Percentiles rank a stretch among this genome's conserved stretches.
phyloP scores from a whole-genome alignment of 2,888 invertebrate species.

The Drosophila helvetica region DNA sequence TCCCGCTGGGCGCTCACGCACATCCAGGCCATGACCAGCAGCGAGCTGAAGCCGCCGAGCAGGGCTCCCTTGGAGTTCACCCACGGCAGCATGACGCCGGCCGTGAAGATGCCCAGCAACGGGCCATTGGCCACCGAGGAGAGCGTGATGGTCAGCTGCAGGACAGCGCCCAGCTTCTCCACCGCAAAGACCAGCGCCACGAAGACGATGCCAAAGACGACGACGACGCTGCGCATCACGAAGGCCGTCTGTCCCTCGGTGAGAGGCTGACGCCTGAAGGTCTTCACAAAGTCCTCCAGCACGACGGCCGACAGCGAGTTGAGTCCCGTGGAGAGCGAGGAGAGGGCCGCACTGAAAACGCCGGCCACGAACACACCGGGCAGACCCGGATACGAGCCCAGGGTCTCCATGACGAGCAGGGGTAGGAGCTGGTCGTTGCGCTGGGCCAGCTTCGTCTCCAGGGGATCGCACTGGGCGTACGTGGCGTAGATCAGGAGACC shows the following conservation, averaged over 20 bases:
- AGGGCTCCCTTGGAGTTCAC: slow-evolving; percentile 86
- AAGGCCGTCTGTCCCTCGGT: slow-evolving; percentile 86
- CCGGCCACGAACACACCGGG: slow-evolving; percentile 95
- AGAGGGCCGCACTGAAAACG: slow-evolving; percentile 95
- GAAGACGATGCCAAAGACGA: slow-evolving; percentile 87
- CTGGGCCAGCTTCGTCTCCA: slow-evolving; percentile 89
- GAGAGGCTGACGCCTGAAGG: slow-evolving; percentile 85
- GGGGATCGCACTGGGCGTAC: slow-evolving; percentile 93
- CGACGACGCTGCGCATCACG: slow-evolving; percentile 88
- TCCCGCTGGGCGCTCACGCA: slow-evolving; percentile 85
- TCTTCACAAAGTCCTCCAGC: slow-evolving; percentile 89
- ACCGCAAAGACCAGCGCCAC: slow-evolving; percentile 87
- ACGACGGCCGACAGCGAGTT: slow-evolving; percentile 91
- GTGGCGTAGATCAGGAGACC: slow-evolving; percentile 94
- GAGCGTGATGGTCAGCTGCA: slow-evolving; percentile 88
- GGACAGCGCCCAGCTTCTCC: slow-evolving; percentile 88
- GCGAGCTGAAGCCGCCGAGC: slow-evolving; percentile 85
- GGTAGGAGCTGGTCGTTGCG: slow-evolving; percentile 93
- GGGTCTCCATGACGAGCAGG: slow-evolving; percentile 92
- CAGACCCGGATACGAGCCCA: slow-evolving; percentile 90
- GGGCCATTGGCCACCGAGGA: slow-evolving; percentile 88
- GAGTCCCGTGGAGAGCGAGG: slow-evolving; percentile 90
- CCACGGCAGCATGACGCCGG: slow-evolving; percentile 89
- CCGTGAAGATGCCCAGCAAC: slow-evolving; percentile 88
- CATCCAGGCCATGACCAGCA: slow-evolving; percentile 85